Conservation (phyloP, 2,888 invertebrate genomes). For the Caenorhabditis doughertyi region DNA sequence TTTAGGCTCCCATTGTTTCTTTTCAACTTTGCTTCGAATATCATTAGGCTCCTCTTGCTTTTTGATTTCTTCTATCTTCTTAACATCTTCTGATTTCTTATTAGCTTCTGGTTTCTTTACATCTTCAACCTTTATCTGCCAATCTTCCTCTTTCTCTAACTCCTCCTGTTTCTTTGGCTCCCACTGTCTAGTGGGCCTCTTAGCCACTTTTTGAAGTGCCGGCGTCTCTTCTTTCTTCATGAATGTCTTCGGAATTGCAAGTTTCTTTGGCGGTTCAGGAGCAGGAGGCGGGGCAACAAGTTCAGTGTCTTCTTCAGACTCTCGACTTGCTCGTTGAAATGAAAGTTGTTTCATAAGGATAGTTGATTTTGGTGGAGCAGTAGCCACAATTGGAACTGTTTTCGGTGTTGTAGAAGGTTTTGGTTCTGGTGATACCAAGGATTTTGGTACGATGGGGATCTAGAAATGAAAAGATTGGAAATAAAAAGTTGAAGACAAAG, state of each 20-base stretch:
- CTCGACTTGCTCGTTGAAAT: constrained; percentile 55
- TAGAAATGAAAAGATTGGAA: constrained; percentile 18
- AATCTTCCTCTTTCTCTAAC: constrained; percentile 31
- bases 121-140: neutral
- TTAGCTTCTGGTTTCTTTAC: too few relatives aligned
- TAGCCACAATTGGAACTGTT: constrained; percentile 37
- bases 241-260: constrained; percentile 63
- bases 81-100: constrained; percentile 20
- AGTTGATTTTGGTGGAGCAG: constrained; percentile 37
- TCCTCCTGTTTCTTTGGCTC: constrained; percentile 44
- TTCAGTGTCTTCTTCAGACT: constrained; percentile 65
- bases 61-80: neutral
- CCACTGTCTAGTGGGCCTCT: constrained; percentile 48
- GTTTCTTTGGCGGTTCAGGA: constrained; percentile 57
- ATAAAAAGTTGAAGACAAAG: neutral
- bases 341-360: constrained; percentile 58
- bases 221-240: constrained; percentile 47
- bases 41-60: neutral
- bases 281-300: constrained; percentile 30
- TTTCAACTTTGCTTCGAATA: constrained; percentile 19
- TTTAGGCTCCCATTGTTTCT: constrained; percentile 50
- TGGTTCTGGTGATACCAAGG: constrained; percentile 55
- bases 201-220: constrained; percentile 41
- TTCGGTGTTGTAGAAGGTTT: constrained; percentile 6
- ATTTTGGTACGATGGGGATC: constrained; percentile 27